A percentile compares a stretch with the other conserved stretches of the same genome.
These are phyloP conservation scores for Speoplatyrhinus poulsoni DNA, from an alignment of 2,113 vertebrate genomes.

Conservation along the genomic window DNA sequence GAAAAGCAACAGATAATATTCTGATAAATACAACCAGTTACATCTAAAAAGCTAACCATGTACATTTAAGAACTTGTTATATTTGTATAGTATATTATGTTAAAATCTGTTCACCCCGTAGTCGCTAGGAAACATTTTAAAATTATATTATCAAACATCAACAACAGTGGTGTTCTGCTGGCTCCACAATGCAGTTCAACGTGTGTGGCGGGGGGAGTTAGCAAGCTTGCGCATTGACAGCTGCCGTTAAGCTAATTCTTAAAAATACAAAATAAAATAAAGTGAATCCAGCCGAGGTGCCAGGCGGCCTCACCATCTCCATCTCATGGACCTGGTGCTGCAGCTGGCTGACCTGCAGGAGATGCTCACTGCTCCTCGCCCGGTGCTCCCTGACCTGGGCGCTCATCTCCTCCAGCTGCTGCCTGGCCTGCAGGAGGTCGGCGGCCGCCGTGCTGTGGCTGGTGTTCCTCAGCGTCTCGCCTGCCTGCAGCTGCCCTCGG, in stretches of 20 bases:
- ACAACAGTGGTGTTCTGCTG: too few species aligned
- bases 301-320: constrained; percentile 76
- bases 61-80: background rate
- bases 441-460: constrained; percentile 90
- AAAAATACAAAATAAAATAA: background rate
- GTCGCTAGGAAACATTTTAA: too few species aligned
- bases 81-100: background rate
- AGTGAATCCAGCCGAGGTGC: background rate
- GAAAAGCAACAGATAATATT: background rate
- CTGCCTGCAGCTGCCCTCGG: constrained; percentile 88
- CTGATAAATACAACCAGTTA: background rate
- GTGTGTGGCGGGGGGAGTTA: too few species aligned
- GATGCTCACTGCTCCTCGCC: constrained; percentile 77
- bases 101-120: too few species aligned
- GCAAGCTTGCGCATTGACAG: too few species aligned
- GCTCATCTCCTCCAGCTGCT: constrained; percentile 86
- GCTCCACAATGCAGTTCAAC: too few species aligned
- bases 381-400: constrained; percentile 74
- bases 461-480: constrained; percentile 89
- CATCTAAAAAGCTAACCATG: background rate
- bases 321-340: constrained; percentile 73
- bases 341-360: constrained; percentile 74
- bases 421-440: constrained; percentile 89
- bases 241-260: background rate
- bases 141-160: too few species aligned